These are phyloP conservation scores for Enteromius unitaeniatus DNA, from an alignment of 2,797 vertebrate genomes.

Conservation along the genomic window DNA sequence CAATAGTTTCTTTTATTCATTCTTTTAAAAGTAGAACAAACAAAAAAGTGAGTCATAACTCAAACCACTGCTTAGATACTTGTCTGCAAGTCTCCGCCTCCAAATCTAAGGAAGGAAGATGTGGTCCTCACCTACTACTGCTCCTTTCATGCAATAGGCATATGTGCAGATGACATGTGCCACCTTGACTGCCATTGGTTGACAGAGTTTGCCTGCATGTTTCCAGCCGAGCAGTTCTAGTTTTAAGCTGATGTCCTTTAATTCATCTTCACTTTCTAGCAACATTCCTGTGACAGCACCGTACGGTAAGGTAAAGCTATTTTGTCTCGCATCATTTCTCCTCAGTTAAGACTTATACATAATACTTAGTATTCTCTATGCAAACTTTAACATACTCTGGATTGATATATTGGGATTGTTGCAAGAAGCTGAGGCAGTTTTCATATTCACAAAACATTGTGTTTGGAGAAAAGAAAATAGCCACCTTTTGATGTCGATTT, in stretches of 20 bases:
- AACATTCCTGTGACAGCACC: neutral
- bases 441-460: neutral
- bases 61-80: constrained; percentile 18
- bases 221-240: neutral
- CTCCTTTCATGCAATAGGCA: constrained; percentile 29
- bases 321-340: neutral
- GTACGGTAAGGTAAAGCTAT: constrained; percentile 4
- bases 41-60: constrained; percentile 37
- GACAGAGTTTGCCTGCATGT: neutral
- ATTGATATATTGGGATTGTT: neutral
- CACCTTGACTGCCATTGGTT: constrained; percentile 30
- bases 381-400: neutral
- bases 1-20: neutral
- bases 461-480: neutral
- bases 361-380: neutral
- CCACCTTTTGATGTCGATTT: neutral
- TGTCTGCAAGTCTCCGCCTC: constrained; percentile 45
- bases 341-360: neutral
- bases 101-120: constrained; percentile 47
- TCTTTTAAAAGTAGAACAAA: constrained; percentile 31
- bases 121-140: constrained; percentile 45
- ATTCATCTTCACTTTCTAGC: neutral
- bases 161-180: constrained; percentile 8
- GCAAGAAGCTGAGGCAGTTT: neutral
- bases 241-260: constrained; percentile 30